Base-by-base conservation (phyloP, 2,797 vertebrate species). In the Melanotaenia trifasciata region DNA sequence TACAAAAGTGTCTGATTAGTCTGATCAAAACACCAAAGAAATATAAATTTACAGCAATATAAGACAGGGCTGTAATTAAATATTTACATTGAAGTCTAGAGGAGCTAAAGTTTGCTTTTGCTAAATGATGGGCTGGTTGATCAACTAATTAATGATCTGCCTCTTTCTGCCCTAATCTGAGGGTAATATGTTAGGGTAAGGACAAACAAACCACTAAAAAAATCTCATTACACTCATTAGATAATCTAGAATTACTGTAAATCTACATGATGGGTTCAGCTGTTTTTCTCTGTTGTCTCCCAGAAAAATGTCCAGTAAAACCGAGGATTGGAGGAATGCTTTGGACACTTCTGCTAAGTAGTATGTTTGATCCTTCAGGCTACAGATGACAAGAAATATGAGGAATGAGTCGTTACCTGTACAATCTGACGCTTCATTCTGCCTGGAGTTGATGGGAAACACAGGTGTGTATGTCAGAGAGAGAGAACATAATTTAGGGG, bases 361-460 rank as follows among this genome's bases (percentile, higher is more conserved):
- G 47, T 70, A 47, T 20, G 26, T 72, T 80, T 75, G 5, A 67
- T 72, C 59, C 80, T 81, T 32, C 28, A 78, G 79, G 73, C 47
- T 54, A 54, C 79, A 78, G 77, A 80, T 64, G 64, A 56, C 6
- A 36, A 70, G 68, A 78, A 72, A 70, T 72, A 70, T 38, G 67
- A 82, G 79, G 82, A 84, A 83, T 81, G 72, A 60, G 77, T 51
- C 47, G 57, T 73, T 64, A 76, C 74, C 64, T 73, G 69, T 22
- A 54, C 63, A 75, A 78, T 66, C 59, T 36, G 65, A 71, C 38
- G 61, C 35, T 58, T 26, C 40, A n/a, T 40, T 10, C 64, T 32
- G 57, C 78, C 26, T 38, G 47, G 53, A 14, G 30, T 45, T 0
- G 35, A 28, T 30, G 3, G 59, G 26, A 64, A 40, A 58, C 67